Percentiles rank a stretch among this genome's conserved stretches.
Evolutionary conservation across 1,140 invertebrate species (phyloP).

Genomic region (Dendrolimus punctatus): DNA sequence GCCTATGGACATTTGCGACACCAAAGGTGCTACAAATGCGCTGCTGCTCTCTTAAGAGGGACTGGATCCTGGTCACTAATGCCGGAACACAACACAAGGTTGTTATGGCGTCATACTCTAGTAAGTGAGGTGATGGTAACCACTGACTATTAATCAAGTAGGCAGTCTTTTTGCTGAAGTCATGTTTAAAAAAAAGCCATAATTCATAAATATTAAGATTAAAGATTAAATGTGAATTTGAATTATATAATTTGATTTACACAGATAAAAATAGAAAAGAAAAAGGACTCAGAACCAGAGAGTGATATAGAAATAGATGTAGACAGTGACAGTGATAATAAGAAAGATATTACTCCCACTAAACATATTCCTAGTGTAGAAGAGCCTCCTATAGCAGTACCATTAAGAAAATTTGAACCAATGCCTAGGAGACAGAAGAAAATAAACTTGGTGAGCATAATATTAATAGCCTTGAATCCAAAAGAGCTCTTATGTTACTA

Average conservation of each 20-base stretch:
- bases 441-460: slow-evolving; percentile 43
- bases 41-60: no score
- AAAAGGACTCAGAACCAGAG: slow-evolving; percentile 67
- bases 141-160: no score
- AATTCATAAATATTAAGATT: no score
- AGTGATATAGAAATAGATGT: slow-evolving; percentile 74
- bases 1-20: no score
- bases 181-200: no score
- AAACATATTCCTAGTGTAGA: slow-evolving; percentile 13
- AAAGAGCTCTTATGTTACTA: no score
- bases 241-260: slow-evolving; percentile 10
- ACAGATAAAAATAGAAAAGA: slow-evolving; percentile 67
- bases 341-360: slow-evolving; percentile 8
- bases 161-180: no score
- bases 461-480: not conserved
- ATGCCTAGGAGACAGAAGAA: slow-evolving; percentile 52
- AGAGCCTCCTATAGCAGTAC: slow-evolving; percentile 35
- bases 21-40: no score
- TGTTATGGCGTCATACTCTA: no score
- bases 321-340: slow-evolving; percentile 62
- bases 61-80: no score
- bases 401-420: slow-evolving; percentile 46
- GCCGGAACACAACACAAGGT: no score
- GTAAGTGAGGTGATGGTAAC: no score
- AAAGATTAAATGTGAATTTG: not conserved